Base-by-base conservation (phyloP, 2,888 invertebrate species). In the Xestia xanthographa region DNA sequence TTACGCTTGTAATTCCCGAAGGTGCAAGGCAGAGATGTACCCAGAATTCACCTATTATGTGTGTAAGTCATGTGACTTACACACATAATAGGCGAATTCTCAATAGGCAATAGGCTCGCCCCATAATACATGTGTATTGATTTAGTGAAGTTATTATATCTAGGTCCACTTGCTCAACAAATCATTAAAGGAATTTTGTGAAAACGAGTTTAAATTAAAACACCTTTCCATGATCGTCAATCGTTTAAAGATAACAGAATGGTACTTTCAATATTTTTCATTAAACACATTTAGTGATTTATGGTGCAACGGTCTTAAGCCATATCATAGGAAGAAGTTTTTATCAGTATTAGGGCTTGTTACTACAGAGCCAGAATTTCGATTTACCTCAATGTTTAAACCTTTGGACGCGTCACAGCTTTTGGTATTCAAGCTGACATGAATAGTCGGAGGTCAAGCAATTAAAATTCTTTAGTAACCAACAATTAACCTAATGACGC, bases 401-500 rank as follows among this genome's bases (percentile, higher is more conserved):
- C 0, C 0, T 56, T 56, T 58, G 14, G 2, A 26, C 6, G 2
- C 0, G 12, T 3, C 38, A 38, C 14, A 62, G 41, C 8, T n/a
- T 41, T 41, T 41, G 41, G 4, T 41, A 22, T 60, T 60, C 34
- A 12, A 38, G 14, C 43, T 20, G 1, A 12, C 5, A 8, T 4
- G 4, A n/a, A 14, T 9, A 5, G 2, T 29, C 12, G 4, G 11
- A 56, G 9, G 17, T 34, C 43, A 17, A 41, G 11, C 26, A 63
- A 6, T 0, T 45, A 45, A 11, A 77, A 76, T 43, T 34, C 0
- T 14, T 34, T 26, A 14, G 1, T 11, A 12, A 14, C 22, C 2
- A 58, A 5, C 22, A 72, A 83, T 72, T 73, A 79, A 67, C 56
- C 48, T 22, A 72, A 72, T 81, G 66, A 69, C 45, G 26, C 5